phyloP scores from a whole-genome alignment of 2,888 invertebrate genomes.

The Agrilus biguttatus region DNA sequence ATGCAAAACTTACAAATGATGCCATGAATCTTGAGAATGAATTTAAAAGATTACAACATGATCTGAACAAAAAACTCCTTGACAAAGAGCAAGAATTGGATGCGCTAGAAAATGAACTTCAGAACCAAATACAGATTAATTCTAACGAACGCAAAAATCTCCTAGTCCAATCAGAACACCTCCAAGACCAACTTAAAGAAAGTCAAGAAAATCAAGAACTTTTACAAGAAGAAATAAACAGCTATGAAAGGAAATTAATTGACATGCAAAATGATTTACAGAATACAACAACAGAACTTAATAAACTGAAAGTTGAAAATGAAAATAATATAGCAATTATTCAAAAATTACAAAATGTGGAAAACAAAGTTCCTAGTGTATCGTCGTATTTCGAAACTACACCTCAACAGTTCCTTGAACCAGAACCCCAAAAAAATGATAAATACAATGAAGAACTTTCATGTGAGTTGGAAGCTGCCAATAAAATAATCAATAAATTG shows the following conservation, averaged over 20 bases:
- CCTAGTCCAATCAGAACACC: conserved; percentile 24
- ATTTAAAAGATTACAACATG: conserved; percentile 28
- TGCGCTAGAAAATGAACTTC: conserved; percentile 36
- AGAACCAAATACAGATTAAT: conserved; percentile 26
- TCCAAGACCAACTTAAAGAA: conserved; percentile 30
- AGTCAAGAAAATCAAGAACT: conserved; percentile 12
- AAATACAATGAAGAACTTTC: too few relatives aligned
- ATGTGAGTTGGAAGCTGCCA: too few relatives aligned
- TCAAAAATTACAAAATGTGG: conserved; percentile 3
- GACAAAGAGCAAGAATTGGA: conserved; percentile 33
- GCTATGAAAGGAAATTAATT: conserved; percentile 12
- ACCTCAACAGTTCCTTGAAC: too few relatives aligned
- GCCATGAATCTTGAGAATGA: conserved; percentile 37
- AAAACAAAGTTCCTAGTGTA: background rate
- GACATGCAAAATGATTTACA: conserved; percentile 8
- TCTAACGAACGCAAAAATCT: conserved; percentile 22
- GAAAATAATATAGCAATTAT: conserved; percentile 6
- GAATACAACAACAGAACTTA: conserved; percentile 3
- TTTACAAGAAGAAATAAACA: conserved; percentile 13
- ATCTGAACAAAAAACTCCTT: conserved; percentile 29
- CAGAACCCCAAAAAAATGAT: too few relatives aligned
- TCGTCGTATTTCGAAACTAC: too few relatives aligned
- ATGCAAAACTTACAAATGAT: conserved; percentile 33
- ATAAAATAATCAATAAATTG: too few relatives aligned
- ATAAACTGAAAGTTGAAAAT: conserved; percentile 10